Base-by-base conservation (phyloP, 2,888 invertebrate genomes). In the Rugalucina vietnamica region DNA sequence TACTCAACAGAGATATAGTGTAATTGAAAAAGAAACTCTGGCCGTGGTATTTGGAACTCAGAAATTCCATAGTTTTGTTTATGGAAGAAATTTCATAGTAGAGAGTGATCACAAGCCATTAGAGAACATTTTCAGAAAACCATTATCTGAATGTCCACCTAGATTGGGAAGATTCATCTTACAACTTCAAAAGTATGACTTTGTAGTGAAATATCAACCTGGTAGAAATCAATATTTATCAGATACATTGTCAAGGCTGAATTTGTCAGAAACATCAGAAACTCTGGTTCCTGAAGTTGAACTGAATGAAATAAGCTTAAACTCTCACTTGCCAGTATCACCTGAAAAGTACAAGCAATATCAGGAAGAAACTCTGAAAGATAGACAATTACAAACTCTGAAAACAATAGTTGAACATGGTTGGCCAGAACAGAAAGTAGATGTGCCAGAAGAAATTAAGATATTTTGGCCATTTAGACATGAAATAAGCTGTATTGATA, bases 21-120 rank as follows among this genome's bases (percentile, higher is more conserved):
- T 85, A 60, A 87, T 88, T 1, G 85, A 88, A 39, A 88, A 87
- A 82, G 85, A 86, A 54, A 81, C 85, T 14, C 65, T 88, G 8
- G 86, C 86, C 4, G 83, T 88, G 10, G 71, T 74, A 0, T 86
- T 84, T 81, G 84, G 78, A 24, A 81, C 84, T 54, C 29, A 71
- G n/a, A 85, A 72, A n/a, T 85, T 87, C 43, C 77, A 87, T 71
- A 36, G 79, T 2, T 83, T 77, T 54, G n/a, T 84, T 29, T 85
- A 77, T 75, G 83, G 84, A 1, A 50, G 79, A 70, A 50, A 77
- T 24, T 73, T 87, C 32, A 32, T 72, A 14, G 81, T 85, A 10
- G 80, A 85, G 71, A 77, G 73, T 65, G 87, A 87, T 43, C 87
- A 84, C n/a, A 87, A 87, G 54, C 81, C 86, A 18, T 49, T 84